Evolutionary conservation across 2,888 invertebrate genomes (phyloP), one percentile per base, ranked within the genome.

Genomic region (Thereva unica): DNA sequence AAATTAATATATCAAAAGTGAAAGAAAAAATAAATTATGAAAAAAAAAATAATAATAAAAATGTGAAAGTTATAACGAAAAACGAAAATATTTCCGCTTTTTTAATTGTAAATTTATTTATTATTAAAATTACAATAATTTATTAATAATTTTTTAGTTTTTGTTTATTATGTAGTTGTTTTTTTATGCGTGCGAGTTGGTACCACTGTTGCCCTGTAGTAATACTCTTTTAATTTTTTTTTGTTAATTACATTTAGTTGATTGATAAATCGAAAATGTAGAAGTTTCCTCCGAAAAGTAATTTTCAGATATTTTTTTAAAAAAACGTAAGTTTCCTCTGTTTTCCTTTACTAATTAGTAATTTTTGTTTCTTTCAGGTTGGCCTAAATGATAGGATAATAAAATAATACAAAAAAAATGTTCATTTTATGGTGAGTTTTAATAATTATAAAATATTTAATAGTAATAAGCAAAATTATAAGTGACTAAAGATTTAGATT

Each of bases 141-240:
- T 23, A 23, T 23, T 23, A 23, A 34, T 34, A 37, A 52, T 52
- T 52, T 6, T 54, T 40, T 6, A 37, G 54, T 40, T 59, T 12
- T 23, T 23, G 23, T 23, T 23, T 23, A 23, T 23, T 23, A 23
- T 23, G 23, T 23, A 10, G 6, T 59, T 40, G 12, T 38, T 10
- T 59, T 47, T 42, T 10, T 45, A n/a, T 59, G 38, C 49, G 38
- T 59, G 47, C 59, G 49, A 59, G 59, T 59, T 59, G 59, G 59
- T 59, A 59, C 59, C 59, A 59, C 59, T 59, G 59, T 59, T 59
- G 59, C 59, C 59, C 59, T 59, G 59, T 59, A 59, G 49, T 42
- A 12, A 10, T 59, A 38, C 49, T 59, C 12, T 35, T 37, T 47
- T 45, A 34, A 47, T 47, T 49, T 59, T 59, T 59, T 4, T 59